Evolutionary conservation across 2,113 vertebrate genomes (phyloP).

Genomic region (Orientallactaga bullata): DNA sequence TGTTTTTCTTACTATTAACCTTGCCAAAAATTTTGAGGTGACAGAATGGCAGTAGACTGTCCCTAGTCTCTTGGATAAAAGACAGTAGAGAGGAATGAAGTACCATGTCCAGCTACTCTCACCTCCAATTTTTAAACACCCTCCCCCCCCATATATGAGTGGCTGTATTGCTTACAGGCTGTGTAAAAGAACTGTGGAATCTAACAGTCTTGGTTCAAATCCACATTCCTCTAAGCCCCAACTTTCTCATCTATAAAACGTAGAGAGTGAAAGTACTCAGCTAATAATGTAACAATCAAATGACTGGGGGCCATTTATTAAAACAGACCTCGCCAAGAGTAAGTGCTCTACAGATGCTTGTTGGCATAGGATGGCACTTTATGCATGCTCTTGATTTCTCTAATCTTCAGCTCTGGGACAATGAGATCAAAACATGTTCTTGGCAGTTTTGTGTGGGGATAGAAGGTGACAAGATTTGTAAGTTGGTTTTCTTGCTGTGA

Average conservation of each 20-base stretch:
- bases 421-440: not conserved
- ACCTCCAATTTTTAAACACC: not conserved
- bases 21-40: not conserved
- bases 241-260: not conserved
- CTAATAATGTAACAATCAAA: not conserved
- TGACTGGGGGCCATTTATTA: not conserved
- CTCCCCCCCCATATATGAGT: too few relatives aligned
- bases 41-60: not conserved
- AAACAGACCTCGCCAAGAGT: not conserved
- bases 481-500: not conserved
- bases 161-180: not conserved
- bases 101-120: not conserved
- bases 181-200: not conserved
- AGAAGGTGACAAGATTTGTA: not conserved
- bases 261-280: not conserved
- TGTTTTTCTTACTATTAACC: not conserved
- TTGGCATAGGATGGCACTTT: not conserved
- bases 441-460: not conserved
- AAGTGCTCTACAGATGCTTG: not conserved
- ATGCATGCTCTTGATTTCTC: not conserved
- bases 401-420: not conserved
- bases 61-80: not conserved
- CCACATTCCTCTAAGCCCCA: not conserved
- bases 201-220: not conserved
- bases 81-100: not conserved